Evolutionary conservation across 2,797 vertebrate species (phyloP).

Genomic region (Parauchenoglanis ngamensis): DNA sequence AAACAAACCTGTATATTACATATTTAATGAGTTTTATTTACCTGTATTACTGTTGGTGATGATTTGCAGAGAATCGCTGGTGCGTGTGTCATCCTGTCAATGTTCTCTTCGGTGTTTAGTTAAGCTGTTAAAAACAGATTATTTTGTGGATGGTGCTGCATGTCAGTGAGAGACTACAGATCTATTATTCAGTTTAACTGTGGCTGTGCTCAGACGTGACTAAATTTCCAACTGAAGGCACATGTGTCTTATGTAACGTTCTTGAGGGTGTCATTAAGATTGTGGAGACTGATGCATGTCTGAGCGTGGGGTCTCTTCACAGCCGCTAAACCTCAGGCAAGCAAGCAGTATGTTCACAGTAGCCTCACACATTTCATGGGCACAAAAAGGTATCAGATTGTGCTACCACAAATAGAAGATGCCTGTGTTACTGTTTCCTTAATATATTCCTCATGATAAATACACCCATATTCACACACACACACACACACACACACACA

Average conservation of each 20-base stretch:
- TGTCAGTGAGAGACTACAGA: slow-evolving; percentile 68
- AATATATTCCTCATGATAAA: slow-evolving; percentile 18
- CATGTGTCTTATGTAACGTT: slow-evolving; percentile 67
- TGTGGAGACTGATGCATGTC: slow-evolving; percentile 44
- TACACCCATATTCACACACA: slow-evolving; percentile 12
- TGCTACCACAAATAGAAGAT: slow-evolving; percentile 17
- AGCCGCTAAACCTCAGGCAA: slow-evolving; percentile 12
- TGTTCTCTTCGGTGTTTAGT: slow-evolving; percentile 14
- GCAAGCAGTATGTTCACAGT: not conserved
- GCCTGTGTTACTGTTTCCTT: not conserved
- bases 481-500: slow-evolving; percentile 30
- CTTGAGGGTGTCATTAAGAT: slow-evolving; percentile 65
- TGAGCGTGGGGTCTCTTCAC: slow-evolving; percentile 27
- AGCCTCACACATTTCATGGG: not conserved
- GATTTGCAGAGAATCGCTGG: not conserved
- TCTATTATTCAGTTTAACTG: slow-evolving; percentile 80
- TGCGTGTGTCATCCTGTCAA: not conserved
- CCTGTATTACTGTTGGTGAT: not conserved
- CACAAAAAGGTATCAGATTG: slow-evolving; percentile 1
- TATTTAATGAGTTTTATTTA: not conserved
- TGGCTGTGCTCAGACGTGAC: slow-evolving; percentile 75
- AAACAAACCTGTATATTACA: not conserved
- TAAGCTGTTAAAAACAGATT: slow-evolving; percentile 19
- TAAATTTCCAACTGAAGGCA: slow-evolving; percentile 76
- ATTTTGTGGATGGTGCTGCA: slow-evolving; percentile 37